These are phyloP conservation scores for Cecidostiba fungosa DNA, from an alignment of 2,888 invertebrate genomes.

Conservation along the genomic window DNA sequence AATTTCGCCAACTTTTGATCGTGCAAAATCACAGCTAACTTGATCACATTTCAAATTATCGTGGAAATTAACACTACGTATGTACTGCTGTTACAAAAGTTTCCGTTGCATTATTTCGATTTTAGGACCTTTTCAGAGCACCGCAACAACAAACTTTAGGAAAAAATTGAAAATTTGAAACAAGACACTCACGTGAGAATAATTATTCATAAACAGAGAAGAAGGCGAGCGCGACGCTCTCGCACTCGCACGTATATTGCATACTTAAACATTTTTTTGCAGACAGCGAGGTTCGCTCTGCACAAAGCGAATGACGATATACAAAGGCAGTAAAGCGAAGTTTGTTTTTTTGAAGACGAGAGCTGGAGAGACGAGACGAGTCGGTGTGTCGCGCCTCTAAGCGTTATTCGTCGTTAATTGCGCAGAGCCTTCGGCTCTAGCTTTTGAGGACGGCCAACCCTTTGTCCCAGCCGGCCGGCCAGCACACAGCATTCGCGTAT, in stretches of 20 bases:
- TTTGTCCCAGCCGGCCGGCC: conserved; percentile 72
- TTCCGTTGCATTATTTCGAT: neutral
- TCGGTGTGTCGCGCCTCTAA: conserved; percentile 53
- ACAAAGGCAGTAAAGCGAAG: conserved; percentile 35
- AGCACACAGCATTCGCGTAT: conserved; percentile 72
- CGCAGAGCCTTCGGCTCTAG: conserved; percentile 75
- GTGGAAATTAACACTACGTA: neutral
- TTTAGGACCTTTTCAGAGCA: neutral
- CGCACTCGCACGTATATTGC: conserved; percentile 36
- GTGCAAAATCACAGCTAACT: conserved; percentile 53
- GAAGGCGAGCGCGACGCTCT: neutral
- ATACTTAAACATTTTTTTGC: conserved; percentile 57
- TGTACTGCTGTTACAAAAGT: neutral
- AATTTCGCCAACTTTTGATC: conserved; percentile 63
- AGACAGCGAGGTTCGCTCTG: neutral
- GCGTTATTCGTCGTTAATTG: conserved; percentile 77
- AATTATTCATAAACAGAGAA: conserved; percentile 46
- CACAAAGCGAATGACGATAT: conserved; percentile 52
- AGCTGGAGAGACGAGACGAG: conserved; percentile 50
- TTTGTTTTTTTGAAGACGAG: conserved; percentile 50
- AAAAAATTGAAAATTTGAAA: conserved; percentile 10
- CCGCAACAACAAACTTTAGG: neutral
- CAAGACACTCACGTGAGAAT: conserved; percentile 10
- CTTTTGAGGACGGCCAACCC: conserved; percentile 73
- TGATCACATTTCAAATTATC: conserved; percentile 3